A percentile compares a stretch with the other conserved stretches of the same genome.
These are phyloP conservation scores for Caprella mutica DNA, from an alignment of 2,888 invertebrate species.

Conservation along the genomic window DNA sequence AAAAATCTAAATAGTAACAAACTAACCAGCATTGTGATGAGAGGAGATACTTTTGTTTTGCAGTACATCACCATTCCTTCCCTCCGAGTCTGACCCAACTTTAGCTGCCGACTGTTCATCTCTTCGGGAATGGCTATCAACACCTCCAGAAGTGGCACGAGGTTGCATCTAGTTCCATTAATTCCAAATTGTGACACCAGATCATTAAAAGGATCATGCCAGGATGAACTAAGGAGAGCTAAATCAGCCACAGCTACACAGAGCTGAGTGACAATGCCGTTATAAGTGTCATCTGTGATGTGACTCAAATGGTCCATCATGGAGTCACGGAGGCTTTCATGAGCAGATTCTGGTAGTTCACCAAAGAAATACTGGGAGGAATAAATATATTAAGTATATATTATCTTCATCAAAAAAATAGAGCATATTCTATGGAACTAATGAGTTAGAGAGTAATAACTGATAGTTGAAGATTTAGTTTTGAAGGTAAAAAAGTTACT, in stretches of 20 bases:
- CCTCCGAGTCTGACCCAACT: constrained; percentile 79
- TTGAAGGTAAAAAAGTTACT: no score
- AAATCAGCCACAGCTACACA: constrained; percentile 87
- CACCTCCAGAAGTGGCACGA: constrained; percentile 63
- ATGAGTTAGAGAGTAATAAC: no score
- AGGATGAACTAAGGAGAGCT: constrained; percentile 81
- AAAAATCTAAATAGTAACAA: neutral
- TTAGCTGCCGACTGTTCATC: constrained; percentile 63
- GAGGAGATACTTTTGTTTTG: constrained; percentile 58
- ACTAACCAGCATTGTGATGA: constrained; percentile 61
- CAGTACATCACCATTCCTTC: constrained; percentile 71
- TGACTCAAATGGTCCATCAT: constrained; percentile 73
- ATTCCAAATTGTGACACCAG: constrained; percentile 24
- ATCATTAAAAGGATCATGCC: constrained; percentile 69
- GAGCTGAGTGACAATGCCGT: constrained; percentile 79
- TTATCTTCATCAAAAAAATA: neutral
- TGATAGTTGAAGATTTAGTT: no score
- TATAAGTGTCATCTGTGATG: constrained; percentile 64
- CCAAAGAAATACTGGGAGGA: constrained; percentile 54
- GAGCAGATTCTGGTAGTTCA: constrained; percentile 74
- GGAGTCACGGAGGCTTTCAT: constrained; percentile 77
- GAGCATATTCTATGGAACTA: neutral
- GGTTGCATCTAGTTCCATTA: constrained; percentile 39
- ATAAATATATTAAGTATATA: neutral
- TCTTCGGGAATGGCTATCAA: constrained; percentile 92